Percentiles rank a stretch among this genome's conserved stretches.
These are phyloP conservation scores for Heliconius erato DNA, from an alignment of 2,888 invertebrate genomes.

Conservation along the genomic window DNA sequence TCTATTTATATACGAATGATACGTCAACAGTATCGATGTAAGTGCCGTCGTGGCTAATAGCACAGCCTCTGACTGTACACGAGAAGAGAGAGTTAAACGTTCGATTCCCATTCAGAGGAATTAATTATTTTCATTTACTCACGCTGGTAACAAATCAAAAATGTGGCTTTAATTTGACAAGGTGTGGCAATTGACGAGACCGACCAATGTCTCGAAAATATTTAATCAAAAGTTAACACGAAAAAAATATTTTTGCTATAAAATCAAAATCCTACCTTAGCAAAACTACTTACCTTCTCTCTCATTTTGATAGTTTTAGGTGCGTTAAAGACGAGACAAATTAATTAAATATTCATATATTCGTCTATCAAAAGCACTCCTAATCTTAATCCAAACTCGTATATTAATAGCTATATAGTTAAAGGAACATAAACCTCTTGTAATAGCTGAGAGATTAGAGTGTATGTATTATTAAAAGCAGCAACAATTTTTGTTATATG, in stretches of 20 bases:
- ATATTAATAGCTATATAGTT: conserved; percentile 37
- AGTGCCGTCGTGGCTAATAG: no score
- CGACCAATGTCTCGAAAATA: neutral
- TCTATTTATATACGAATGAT: no score
- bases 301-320: neutral
- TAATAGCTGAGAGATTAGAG: neutral
- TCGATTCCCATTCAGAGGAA: no score
- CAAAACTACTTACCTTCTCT: neutral
- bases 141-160: no score
- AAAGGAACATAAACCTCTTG: conserved; percentile 21
- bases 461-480: neutral
- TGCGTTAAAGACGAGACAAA: neutral
- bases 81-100: no score
- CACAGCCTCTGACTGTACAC: no score
- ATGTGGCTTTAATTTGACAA: no score
- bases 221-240: neutral
- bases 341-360: conserved; percentile 17
- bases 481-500: no score
- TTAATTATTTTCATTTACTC: no score
- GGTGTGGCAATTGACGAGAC: no score
- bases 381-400: conserved; percentile 20
- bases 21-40: no score
- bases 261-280: neutral
- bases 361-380: neutral
- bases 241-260: neutral